Evolutionary conservation across 1,140 invertebrate genomes (phyloP).

Genomic region (Samia ricini): DNA sequence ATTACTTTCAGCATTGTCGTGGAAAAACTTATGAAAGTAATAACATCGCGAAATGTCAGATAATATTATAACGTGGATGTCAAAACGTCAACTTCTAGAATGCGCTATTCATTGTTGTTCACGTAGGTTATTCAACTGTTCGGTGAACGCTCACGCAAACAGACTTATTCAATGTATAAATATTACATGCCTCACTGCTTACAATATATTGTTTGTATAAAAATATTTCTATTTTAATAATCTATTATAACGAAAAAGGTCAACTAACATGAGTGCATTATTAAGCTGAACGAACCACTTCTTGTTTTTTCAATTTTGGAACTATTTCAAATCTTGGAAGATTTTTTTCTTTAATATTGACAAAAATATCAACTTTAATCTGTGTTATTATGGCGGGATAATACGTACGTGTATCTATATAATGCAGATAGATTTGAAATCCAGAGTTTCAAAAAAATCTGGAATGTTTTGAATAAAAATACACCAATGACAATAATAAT

Average conservation of each 20-base stretch:
- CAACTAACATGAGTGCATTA: not conserved
- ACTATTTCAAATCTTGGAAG: not conserved
- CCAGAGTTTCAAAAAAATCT: too few relatives aligned
- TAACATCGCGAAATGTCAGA: too few relatives aligned
- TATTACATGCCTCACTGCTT: constrained; percentile 19
- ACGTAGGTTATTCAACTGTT: constrained; percentile 54
- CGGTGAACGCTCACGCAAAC: constrained; percentile 40
- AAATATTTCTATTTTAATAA: not conserved
- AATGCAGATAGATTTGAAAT: too few relatives aligned
- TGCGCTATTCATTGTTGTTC: constrained; percentile 13
- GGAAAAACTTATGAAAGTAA: too few relatives aligned
- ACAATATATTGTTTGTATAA: not conserved
- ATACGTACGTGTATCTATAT: not conserved
- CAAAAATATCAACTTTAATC: not conserved
- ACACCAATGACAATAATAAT: too few relatives aligned
- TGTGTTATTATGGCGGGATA: not conserved
- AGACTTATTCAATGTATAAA: constrained; percentile 34
- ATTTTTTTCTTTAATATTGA: not conserved
- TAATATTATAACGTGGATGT: constrained; percentile 7
- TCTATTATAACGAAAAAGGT: not conserved
- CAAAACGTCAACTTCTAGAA: constrained; percentile 10
- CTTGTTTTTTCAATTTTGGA: not conserved
- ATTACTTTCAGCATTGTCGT: too few relatives aligned
- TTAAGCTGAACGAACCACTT: not conserved
- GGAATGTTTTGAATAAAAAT: too few relatives aligned